phyloP scores from a whole-genome alignment of 2,888 invertebrate genomes.

The Hemaris fuciformis region DNA sequence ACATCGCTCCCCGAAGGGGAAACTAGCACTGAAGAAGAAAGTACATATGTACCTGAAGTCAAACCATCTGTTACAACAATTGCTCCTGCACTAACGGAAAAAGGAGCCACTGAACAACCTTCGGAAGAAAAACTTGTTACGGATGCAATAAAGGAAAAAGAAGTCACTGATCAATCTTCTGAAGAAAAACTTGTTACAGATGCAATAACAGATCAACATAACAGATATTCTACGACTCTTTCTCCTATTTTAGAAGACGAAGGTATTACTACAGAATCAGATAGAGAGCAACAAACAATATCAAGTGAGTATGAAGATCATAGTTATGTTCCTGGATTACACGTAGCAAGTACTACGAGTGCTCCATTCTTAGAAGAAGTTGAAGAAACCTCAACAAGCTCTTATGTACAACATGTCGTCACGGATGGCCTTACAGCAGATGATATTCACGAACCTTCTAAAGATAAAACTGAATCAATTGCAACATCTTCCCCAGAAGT shows the following conservation, averaged over 20 bases:
- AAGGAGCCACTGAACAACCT: constrained; percentile 1
- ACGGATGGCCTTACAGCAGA: constrained; percentile 25
- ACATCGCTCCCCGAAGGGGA: constrained; percentile 11
- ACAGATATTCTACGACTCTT: constrained; percentile 19
- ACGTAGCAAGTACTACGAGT: constrained; percentile 21
- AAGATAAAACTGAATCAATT: not conserved
- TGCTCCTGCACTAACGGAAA: not conserved
- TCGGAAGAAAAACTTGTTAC: constrained; percentile 15
- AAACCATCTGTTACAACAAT: not conserved
- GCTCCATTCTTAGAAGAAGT: constrained; percentile 32
- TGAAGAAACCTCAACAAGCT: constrained; percentile 28
- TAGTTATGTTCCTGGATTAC: not conserved
- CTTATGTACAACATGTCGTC: constrained; percentile 28
- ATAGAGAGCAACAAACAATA: constrained; percentile 8
- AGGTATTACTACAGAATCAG: constrained; percentile 24
- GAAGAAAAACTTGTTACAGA: constrained; percentile 17
- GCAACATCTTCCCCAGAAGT: not conserved
- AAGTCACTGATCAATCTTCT: not conserved
- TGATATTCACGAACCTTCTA: constrained; percentile 20
- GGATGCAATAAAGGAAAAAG: constrained; percentile 13
- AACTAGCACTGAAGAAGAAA: not conserved
- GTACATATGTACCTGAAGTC: not conserved
- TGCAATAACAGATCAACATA: constrained; percentile 13
- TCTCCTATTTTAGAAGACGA: constrained; percentile 17
- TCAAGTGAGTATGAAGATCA: constrained; percentile 1